Conservation (phyloP, 1,140 invertebrate genomes). For the Lanistes nyassanus region DNA sequence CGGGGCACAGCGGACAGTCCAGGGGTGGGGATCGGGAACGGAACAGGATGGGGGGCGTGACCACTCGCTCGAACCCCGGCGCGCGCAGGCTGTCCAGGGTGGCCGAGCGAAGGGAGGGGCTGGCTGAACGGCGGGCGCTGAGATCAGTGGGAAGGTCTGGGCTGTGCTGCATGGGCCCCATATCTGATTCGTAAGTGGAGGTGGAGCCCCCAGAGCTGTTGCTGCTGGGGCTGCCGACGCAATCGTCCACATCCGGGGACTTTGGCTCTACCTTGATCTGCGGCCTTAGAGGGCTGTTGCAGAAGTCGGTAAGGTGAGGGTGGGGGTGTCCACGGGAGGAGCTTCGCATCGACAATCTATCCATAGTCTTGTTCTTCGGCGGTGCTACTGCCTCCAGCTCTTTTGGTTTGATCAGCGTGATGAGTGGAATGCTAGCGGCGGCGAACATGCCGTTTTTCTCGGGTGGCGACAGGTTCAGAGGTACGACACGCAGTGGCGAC, state of each 20-base stretch:
- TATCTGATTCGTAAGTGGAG: not conserved
- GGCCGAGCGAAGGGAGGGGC: slow-evolving; percentile 4
- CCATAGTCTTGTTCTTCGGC: too few relatives aligned
- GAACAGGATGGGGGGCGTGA: slow-evolving; percentile 48
- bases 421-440: not conserved
- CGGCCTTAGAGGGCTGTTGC: not conserved
- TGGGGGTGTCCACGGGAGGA: too few relatives aligned
- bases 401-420: slow-evolving; percentile 13
- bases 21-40: slow-evolving; percentile 40
- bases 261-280: slow-evolving; percentile 7
- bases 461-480: not conserved
- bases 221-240: not conserved
- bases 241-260: not conserved
- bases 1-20: slow-evolving; percentile 31
- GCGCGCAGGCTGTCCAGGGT: slow-evolving; percentile 22
- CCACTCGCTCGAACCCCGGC: slow-evolving; percentile 46
- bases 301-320: too few relatives aligned
- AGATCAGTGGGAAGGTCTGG: slow-evolving; percentile 17
- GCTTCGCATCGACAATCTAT: too few relatives aligned
- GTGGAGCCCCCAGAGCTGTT: not conserved
- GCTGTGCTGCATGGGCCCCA: not conserved
- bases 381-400: too few relatives aligned
- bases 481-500: not conserved
- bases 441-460: not conserved
- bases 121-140: slow-evolving; percentile 2